Evolutionary conservation across 2,113 vertebrate genomes (phyloP).

Genomic region (Notarius lentiginosus): DNA sequence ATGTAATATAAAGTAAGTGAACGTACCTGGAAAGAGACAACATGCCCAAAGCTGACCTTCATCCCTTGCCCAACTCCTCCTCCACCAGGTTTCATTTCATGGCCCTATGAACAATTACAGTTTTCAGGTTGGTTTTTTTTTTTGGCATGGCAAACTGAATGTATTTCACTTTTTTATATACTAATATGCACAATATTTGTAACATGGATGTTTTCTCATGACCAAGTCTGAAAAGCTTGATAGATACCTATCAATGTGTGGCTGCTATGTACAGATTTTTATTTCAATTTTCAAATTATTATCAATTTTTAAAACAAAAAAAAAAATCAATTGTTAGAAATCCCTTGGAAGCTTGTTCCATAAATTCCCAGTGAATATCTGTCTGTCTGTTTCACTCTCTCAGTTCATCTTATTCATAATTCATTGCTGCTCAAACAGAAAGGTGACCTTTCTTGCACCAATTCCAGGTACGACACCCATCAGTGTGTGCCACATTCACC

Average conservation of each 20-base stretch:
- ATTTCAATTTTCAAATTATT: background rate
- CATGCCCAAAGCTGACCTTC: constrained; percentile 41
- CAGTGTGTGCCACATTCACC: constrained; percentile 14
- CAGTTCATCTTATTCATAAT: constrained; percentile 50
- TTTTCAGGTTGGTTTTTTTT: background rate
- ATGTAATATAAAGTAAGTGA: background rate
- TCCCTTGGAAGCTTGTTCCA: constrained; percentile 14
- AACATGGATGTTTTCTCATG: background rate
- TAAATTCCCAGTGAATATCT: constrained; percentile 12
- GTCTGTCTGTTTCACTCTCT: constrained; percentile 32
- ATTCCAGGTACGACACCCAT: constrained; percentile 48
- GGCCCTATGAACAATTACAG: constrained; percentile 7
- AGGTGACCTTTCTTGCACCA: constrained; percentile 43
- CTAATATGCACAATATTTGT: background rate
- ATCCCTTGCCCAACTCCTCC: background rate
- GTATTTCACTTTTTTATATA: background rate
- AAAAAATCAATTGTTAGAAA: background rate
- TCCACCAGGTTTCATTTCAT: background rate
- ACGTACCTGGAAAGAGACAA: constrained; percentile 45
- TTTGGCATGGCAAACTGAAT: background rate
- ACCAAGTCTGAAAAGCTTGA: background rate
- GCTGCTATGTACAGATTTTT: background rate
- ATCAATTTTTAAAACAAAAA: background rate
- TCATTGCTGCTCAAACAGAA: constrained; percentile 44
- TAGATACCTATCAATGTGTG: background rate